phyloP scores from a whole-genome alignment of 2,113 vertebrate species.

The Gavia stellata region DNA sequence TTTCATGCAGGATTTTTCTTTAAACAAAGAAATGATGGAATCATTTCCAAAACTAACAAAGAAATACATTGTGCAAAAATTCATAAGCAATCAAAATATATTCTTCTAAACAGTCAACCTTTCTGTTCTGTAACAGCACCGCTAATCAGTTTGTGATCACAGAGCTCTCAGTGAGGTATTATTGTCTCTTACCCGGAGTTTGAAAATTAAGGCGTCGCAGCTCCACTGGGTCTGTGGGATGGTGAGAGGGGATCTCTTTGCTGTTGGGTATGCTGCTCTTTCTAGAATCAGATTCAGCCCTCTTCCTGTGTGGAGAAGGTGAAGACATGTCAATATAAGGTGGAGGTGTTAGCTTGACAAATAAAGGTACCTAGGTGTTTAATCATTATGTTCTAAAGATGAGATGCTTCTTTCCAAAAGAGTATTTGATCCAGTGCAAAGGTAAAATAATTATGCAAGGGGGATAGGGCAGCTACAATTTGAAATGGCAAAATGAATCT shows the following conservation, averaged over 20 bases:
- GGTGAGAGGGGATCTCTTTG: slow-evolving; percentile 93
- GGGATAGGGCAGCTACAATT: not conserved
- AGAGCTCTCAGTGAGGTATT: not conserved
- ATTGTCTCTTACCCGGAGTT: slow-evolving; percentile 86
- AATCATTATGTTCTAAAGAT: not conserved
- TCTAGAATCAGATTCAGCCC: slow-evolving; percentile 93
- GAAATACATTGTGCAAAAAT: not conserved
- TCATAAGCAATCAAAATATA: not conserved
- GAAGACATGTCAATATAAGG: not conserved
- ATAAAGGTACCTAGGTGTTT: not conserved
- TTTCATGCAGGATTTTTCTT: not conserved
- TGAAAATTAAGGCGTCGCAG: slow-evolving; percentile 97
- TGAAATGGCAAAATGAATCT: not conserved
- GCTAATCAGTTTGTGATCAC: not conserved
- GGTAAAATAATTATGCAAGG: not conserved
- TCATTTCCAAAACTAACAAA: not conserved
- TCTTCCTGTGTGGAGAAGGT: slow-evolving; percentile 79
- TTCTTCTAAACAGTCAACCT: not conserved
- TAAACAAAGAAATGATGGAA: not conserved
- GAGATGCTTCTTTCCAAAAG: not conserved
- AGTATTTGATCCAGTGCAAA: not conserved
- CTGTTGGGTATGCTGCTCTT: slow-evolving; percentile 96
- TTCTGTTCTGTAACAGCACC: not conserved
- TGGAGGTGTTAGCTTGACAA: not conserved
- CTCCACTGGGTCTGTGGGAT: slow-evolving; percentile 96